Base-by-base conservation (phyloP, 2,113 vertebrate species). In the Tiliqua scincoides region DNA sequence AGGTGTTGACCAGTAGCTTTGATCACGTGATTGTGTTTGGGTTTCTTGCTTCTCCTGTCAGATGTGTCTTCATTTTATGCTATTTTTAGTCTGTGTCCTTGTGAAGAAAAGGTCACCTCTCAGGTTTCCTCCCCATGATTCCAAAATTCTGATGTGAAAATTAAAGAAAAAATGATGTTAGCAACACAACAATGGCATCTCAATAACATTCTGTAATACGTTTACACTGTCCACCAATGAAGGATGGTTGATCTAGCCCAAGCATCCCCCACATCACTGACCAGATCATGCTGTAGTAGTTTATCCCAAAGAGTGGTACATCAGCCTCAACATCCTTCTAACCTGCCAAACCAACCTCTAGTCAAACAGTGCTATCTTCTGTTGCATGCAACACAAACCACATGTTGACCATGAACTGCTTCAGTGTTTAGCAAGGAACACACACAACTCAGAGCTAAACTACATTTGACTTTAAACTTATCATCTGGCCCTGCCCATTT, bases 81-180 rank as follows among this genome's bases (percentile, higher is more conserved):
- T 97, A 98, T 97, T 98, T 97, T 73, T n/a, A 73, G 97, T 97
- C 96, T 97, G 96, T 96, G 97, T 98, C 98, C 96, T 97, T 96
- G 95, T 97, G 97, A 98, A 97, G 97, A 97, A 73, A 98, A 97
- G 96, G 97, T 98, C 97, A 97, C 97, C 96, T 95, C 96, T 96
- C 97, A 96, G 96, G 95, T 95, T 97, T 97, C 93, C 97, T 97
- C 97, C 96, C 96, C 97, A 95, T 96, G 96, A 94, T 95, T 97
- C 95, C 93, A 96, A 94, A 97, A 93, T 95, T 97, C 95, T 96
- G 93, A 93, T 92, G 94, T 95, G 37, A 80, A 91, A 72, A 93
- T 54, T 9, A 90, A 76, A 93, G 79, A n/a, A 89, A 10, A 82
- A 82, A 37, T 8, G 43, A 48, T 4, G 15, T 81, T 32, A 87